These are phyloP conservation scores for Morone chrysops DNA, from an alignment of 2,113 vertebrate genomes.

Conservation along the genomic window DNA sequence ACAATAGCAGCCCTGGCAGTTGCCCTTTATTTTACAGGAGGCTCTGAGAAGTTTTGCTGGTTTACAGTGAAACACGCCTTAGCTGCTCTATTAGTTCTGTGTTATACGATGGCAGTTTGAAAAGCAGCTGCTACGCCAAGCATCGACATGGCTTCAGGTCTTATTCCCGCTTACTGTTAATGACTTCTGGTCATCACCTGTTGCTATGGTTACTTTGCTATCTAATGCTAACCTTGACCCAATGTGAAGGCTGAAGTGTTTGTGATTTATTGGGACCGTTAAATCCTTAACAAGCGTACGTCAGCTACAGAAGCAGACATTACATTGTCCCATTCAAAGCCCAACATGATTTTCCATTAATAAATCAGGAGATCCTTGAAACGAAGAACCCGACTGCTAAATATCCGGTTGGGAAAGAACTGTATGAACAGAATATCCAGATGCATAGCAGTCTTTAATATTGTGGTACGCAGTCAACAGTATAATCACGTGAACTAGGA, in stretches of 20 bases:
- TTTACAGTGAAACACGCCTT: slow-evolving; percentile 17
- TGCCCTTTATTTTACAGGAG: slow-evolving; percentile 21
- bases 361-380: slow-evolving; percentile 47
- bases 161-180: background rate
- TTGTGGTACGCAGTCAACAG: slow-evolving; percentile 9
- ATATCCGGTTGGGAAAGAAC: slow-evolving; percentile 31
- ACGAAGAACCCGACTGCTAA: slow-evolving; percentile 36
- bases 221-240: background rate
- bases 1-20: slow-evolving; percentile 38
- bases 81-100: slow-evolving; percentile 19
- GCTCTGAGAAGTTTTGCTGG: background rate
- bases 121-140: slow-evolving; percentile 6
- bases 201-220: slow-evolving; percentile 35
- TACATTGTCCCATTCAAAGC: slow-evolving; percentile 21
- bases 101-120: slow-evolving; percentile 6
- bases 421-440: slow-evolving; percentile 39
- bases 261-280: slow-evolving; percentile 49
- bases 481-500: slow-evolving; percentile 28
- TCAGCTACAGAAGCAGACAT: slow-evolving; percentile 33
- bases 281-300: slow-evolving; percentile 24
- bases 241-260: slow-evolving; percentile 10
- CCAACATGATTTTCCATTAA: slow-evolving; percentile 51
- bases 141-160: background rate
- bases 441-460: slow-evolving; percentile 38
- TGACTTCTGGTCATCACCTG: slow-evolving; percentile 16